Base-by-base conservation (phyloP, 2,113 vertebrate species). In the Strix uralensis region DNA sequence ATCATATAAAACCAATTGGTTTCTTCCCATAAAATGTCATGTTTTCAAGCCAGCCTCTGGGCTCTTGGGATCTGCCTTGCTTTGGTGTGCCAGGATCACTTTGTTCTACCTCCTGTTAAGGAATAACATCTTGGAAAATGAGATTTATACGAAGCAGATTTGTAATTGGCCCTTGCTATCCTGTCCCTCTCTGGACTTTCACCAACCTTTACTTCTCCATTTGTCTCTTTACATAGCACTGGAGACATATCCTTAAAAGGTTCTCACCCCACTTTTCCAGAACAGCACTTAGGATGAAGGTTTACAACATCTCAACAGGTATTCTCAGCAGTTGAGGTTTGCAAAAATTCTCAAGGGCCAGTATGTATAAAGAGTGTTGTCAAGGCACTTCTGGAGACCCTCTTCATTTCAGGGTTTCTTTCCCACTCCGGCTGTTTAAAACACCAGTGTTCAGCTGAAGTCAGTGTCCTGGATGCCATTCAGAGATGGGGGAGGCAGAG, bases 391-490 rank as follows among this genome's bases (percentile, higher is more conserved):
- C 15, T 40, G 29, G 47, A 81, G 42, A 73, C 0, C 4, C 1
- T 5, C 26, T 23, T 84, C 19, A 16, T 23, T 34, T 21, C 51
- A 66, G 26, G 7, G 17, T 40, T 81, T 80, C 26, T 40, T 73
- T 32, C 13, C 21, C 9, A 22, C 11, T 7, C 8, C 49, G 36
- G 12, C 9, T 63, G 42, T 44, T 36, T 8, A 27, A 38, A 32
- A 51, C 36, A 10, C 12, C 32, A 15, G 4, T 40, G 9, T n/a
- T 92, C 7, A 13, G 7, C 15, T 3, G 1, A 63, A 36, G 7
- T 20, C 14, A 11, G 25, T 40, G 21, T 23, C 30, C 26, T 5
- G 32, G 46, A 14, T 0, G 4, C 5, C 2, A 2, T 25, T 79
- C 36, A 42, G n/a, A 29, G 17, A 38, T 2, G 17, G 30, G 8